Evolutionary conservation across 2,797 vertebrate genomes (phyloP).

Genomic region (Poeciliopsis gracilis): DNA sequence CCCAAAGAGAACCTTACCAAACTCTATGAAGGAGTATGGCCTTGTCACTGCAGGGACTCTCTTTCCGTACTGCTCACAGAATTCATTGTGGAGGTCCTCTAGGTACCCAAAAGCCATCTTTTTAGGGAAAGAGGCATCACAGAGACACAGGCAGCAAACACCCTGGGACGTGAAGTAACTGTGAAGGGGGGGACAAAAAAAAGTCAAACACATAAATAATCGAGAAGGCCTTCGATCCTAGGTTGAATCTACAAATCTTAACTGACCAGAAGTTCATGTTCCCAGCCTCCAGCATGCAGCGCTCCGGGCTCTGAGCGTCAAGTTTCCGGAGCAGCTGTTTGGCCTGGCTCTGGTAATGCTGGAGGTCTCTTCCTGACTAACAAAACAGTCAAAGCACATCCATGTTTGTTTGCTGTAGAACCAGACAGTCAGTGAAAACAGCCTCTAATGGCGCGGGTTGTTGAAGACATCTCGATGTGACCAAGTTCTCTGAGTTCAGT

Average conservation of each 20-base stretch:
- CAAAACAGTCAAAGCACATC: neutral
- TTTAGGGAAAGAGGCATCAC: conserved; percentile 90
- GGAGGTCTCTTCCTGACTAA: conserved; percentile 90
- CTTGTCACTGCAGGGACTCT: conserved; percentile 88
- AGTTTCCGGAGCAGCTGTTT: conserved; percentile 93
- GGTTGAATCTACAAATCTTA: neutral
- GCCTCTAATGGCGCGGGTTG: neutral
- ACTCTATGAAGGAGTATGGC: conserved; percentile 96
- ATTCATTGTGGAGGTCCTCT: conserved; percentile 90
- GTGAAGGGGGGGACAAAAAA: neutral
- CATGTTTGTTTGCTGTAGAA: neutral
- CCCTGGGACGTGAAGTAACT: conserved; percentile 92
- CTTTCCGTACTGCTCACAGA: conserved; percentile 89
- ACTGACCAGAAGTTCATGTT: conserved; percentile 91
- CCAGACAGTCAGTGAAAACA: neutral
- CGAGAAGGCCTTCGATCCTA: neutral
- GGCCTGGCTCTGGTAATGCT: conserved; percentile 92
- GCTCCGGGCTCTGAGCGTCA: conserved; percentile 88
- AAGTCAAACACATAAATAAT: neutral
- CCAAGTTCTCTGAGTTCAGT: neutral
- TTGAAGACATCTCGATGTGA: neutral
- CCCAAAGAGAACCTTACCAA: conserved; percentile 80
- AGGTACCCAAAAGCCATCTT: conserved; percentile 91
- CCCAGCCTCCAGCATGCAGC: conserved; percentile 90
- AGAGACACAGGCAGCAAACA: conserved; percentile 91